Evolutionary conservation across 2,888 invertebrate genomes (phyloP), one percentile per base, ranked within the genome.

Genomic region (Idaea aversata): DNA sequence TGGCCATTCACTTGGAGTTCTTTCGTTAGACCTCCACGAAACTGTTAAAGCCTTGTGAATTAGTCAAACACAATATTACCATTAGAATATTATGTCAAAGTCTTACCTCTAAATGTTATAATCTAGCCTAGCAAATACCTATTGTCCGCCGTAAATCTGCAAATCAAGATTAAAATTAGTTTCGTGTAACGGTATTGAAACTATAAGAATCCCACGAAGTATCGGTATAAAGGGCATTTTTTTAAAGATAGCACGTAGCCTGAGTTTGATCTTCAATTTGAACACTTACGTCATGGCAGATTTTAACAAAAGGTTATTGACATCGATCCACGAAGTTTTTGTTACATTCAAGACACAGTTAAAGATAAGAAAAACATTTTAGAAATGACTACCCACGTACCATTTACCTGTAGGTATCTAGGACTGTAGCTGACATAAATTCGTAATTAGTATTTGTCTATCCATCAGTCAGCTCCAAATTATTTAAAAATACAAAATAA

Each of bases 251-350:
- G 47, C 47, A 47, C 47, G 47, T 47, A 47, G 58, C 62, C 36
- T 62, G 34, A 63, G 71, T 61, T 63, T 66, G 70, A 67, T 68
- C 64, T 69, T 68, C 66, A 69, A 62, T 62, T 72, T 70, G 10
- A 65, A 67, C 67, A 65, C 64, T 72, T 67, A 72, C 72, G 70
- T 73, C 73, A 75, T 61, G 64, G 66, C 67, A 67, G 59, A 67
- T 67, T 68, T 59, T 67, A 69, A 66, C 64, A 61, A 63, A 62
- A 71, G 75, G 75, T 75, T 70, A 70, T 73, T 73, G 75, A 73
- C 75, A 70, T 68, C 65, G 36, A 58, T 63, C 65, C 66, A 61
- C 67, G 64, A 68, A 35, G 59, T 72, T 74, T 75, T 75, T 72
- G 66, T 60, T 62, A 47, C 63, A 64, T 63, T 61, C 25, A 25